Conservation (phyloP, 2,113 vertebrate species). For the Motacilla tschutschensis region DNA sequence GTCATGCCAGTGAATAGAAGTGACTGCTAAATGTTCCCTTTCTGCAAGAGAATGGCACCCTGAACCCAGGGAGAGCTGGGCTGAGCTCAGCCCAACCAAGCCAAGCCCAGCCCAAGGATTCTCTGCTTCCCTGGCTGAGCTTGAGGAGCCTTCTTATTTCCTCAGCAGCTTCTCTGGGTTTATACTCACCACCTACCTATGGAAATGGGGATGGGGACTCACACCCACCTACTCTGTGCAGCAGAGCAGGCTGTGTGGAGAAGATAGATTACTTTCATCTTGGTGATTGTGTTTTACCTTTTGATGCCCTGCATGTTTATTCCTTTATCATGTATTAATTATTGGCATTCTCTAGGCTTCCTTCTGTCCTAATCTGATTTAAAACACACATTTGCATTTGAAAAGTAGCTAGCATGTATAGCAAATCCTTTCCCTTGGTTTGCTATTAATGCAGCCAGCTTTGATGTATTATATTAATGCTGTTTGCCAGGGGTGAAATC, state of each 20-base stretch:
- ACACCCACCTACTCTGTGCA: neutral
- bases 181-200: neutral
- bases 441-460: conserved; percentile 23
- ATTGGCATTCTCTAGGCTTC: conserved; percentile 39
- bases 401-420: conserved; percentile 50
- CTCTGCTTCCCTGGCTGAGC: neutral
- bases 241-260: neutral
- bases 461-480: conserved; percentile 43
- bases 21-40: neutral
- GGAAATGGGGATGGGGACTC: neutral
- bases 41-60: neutral
- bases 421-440: conserved; percentile 42
- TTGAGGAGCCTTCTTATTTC: neutral
- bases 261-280: conserved; percentile 17
- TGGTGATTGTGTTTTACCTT: neutral
- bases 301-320: conserved; percentile 33
- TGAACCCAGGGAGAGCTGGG: neutral
- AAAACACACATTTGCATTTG: conserved; percentile 55
- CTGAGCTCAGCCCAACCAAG: neutral
- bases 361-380: conserved; percentile 61
- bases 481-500: conserved; percentile 42
- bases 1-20: neutral
- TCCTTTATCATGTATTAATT: conserved; percentile 47
- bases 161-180: neutral
- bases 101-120: neutral